Percentiles rank a stretch among this genome's conserved stretches.
Evolutionary conservation across 1,140 invertebrate genomes (phyloP).

Genomic region (Eurosta solidaginis): DNA sequence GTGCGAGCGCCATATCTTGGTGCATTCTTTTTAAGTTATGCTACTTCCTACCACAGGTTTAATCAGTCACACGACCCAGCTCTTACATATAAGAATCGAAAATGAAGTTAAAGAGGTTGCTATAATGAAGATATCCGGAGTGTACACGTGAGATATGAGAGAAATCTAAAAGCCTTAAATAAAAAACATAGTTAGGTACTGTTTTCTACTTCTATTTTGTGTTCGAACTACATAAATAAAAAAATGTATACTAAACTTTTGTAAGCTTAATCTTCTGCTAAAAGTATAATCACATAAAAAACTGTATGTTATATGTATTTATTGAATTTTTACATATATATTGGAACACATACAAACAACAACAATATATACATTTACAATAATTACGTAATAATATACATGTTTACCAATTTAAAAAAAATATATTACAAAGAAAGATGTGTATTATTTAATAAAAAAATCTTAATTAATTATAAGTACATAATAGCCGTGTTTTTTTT

Average conservation of each 20-base stretch:
- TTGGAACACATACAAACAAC: neutral
- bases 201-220: neutral
- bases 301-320: constrained; percentile 2
- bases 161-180: no score
- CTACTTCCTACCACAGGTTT: no score
- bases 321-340: constrained; percentile 19
- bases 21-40: no score
- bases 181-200: neutral
- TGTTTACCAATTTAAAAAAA: neutral
- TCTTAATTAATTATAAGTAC: neutral
- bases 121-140: no score
- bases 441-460: neutral
- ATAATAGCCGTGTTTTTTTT: no score
- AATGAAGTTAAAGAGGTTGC: no score
- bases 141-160: no score
- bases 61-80: no score
- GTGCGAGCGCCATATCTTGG: no score
- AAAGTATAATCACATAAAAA: neutral
- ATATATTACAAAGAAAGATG: neutral
- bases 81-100: no score
- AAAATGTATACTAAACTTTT: neutral
- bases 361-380: neutral
- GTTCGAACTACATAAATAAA: neutral
- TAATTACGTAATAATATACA: neutral
- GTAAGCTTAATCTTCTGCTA: neutral